These are phyloP conservation scores for Chromoteleia sp. DNA, from an alignment of 2,888 invertebrate species.

Conservation along the genomic window DNA sequence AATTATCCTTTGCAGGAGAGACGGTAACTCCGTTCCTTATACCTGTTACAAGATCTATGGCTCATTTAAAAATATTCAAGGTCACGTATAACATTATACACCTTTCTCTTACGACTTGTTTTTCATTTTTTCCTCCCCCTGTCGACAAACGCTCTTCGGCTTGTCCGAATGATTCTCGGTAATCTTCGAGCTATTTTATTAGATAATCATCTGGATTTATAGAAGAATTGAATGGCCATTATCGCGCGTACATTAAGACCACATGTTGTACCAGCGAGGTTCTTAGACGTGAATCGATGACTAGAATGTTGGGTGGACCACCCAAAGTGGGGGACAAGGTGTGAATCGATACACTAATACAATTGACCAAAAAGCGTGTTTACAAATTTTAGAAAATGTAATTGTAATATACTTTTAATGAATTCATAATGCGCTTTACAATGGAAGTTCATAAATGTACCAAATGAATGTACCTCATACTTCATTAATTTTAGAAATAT, in stretches of 20 bases:
- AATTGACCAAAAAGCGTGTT: too few relatives aligned
- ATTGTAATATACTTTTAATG: too few relatives aligned
- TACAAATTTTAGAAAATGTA: too few relatives aligned
- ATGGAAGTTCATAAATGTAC: too few relatives aligned
- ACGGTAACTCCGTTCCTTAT: slow-evolving; percentile 51
- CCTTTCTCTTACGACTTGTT: slow-evolving; percentile 60
- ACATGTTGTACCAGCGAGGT: slow-evolving; percentile 41
- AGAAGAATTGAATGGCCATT: slow-evolving; percentile 58
- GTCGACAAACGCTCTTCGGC: slow-evolving; percentile 47
- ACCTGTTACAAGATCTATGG: slow-evolving; percentile 68
- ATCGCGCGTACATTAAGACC: slow-evolving; percentile 53
- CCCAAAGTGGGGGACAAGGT: slow-evolving; percentile 49
- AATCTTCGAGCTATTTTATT: slow-evolving; percentile 57
- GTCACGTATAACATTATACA: slow-evolving; percentile 67
- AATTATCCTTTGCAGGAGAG: slow-evolving; percentile 54
- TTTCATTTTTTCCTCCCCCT: slow-evolving; percentile 65
- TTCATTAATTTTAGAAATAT: too few relatives aligned
- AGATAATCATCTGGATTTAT: slow-evolving; percentile 60
- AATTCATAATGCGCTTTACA: too few relatives aligned
- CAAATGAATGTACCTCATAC: too few relatives aligned
- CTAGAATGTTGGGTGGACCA: slow-evolving; percentile 50
- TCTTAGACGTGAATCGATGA: slow-evolving; percentile 49
- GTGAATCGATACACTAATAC: slow-evolving; percentile 27
- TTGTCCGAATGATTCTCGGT: slow-evolving; percentile 40
- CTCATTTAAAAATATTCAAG: slow-evolving; percentile 70